Evolutionary conservation across 2,797 vertebrate genomes (phyloP).

Genomic region (Lemur catta): DNA sequence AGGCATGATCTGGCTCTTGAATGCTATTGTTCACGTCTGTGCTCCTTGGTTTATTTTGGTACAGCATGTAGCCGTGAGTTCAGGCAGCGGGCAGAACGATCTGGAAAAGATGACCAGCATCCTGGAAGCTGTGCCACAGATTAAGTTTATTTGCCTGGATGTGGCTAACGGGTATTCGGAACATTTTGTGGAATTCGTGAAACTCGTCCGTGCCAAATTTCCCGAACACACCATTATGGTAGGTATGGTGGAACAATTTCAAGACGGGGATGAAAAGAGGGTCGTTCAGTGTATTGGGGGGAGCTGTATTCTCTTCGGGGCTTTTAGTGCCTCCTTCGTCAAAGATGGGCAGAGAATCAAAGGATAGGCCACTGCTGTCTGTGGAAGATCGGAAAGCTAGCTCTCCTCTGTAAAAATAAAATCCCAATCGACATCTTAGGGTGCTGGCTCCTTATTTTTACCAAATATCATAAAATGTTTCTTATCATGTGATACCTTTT

Average conservation of each 20-base stretch:
- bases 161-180: constrained; percentile 99
- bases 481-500: background rate
- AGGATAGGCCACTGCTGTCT: background rate
- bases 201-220: constrained; percentile 91
- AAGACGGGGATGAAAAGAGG: background rate
- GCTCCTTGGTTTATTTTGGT: background rate
- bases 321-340: background rate
- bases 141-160: constrained; percentile 97
- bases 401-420: background rate
- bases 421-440: background rate
- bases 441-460: background rate
- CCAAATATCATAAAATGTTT: background rate
- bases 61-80: constrained; percentile 95
- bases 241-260: constrained; percentile 66
- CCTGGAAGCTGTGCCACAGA: constrained; percentile 90
- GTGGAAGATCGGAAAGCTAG: background rate
- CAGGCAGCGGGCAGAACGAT: constrained; percentile 92
- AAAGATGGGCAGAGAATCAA: background rate
- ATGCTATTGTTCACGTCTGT: background rate
- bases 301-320: background rate
- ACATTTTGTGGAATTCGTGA: constrained; percentile 98
- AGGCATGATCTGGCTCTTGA: background rate
- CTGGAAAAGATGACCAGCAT: constrained; percentile 93
- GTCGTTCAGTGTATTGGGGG: accelerated
- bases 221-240: constrained; percentile 99